Percentiles rank a stretch among this genome's conserved stretches.
These are phyloP conservation scores for Rafetus swinhoei DNA, from an alignment of 2,113 vertebrate genomes.

Conservation along the genomic window DNA sequence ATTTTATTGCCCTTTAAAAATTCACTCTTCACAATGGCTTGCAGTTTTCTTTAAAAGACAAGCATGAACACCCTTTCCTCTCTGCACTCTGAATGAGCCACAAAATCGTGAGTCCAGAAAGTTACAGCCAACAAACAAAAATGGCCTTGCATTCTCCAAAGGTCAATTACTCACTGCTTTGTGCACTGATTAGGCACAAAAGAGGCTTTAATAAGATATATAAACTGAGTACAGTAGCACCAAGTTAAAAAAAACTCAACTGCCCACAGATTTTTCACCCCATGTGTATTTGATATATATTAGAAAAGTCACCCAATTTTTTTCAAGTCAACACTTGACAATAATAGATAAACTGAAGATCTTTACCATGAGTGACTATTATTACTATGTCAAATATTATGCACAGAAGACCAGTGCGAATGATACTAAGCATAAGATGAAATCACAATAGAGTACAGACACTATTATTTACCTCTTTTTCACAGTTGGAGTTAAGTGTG, in stretches of 20 bases:
- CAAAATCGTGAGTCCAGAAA: constrained; percentile 72
- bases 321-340: background rate
- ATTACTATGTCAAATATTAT: fast-evolving
- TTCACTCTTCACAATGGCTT: background rate
- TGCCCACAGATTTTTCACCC: background rate
- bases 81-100: constrained; percentile 33
- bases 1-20: constrained; percentile 4
- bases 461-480: constrained; percentile 86
- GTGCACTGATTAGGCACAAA: background rate
- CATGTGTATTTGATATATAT: background rate
- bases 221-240: constrained; percentile 1
- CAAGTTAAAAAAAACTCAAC: background rate
- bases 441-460: fast-evolving
- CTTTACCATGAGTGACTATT: background rate
- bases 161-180: constrained; percentile 33
- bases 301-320: background rate
- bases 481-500: constrained; percentile 92
- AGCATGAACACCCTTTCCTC: background rate
- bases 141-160: constrained; percentile 58
- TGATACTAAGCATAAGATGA: fast-evolving
- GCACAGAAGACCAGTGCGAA: background rate
- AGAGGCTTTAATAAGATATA: constrained; percentile 23
- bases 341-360: background rate
- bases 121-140: constrained; percentile 56
- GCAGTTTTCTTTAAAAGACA: background rate